These are phyloP conservation scores for Oedothorax gibbosus DNA, from an alignment of 1,140 invertebrate species.

Conservation along the genomic window DNA sequence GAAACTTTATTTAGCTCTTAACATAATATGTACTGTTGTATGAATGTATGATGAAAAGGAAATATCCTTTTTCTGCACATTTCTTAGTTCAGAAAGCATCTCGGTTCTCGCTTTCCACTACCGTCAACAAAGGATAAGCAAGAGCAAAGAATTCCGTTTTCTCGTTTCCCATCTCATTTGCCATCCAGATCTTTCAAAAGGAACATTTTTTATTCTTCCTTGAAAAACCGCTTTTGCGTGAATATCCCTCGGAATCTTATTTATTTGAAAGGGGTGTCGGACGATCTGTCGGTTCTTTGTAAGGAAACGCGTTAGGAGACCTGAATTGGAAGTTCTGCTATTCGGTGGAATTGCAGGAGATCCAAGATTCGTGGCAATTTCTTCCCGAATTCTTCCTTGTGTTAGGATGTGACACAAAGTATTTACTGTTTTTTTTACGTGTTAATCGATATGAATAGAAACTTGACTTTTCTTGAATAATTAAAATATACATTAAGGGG, in stretches of 20 bases:
- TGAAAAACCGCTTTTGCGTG: constrained; percentile 24
- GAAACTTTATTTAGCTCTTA: too few relatives aligned
- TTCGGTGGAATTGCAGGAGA: too few relatives aligned
- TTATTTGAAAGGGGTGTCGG: constrained; percentile 17
- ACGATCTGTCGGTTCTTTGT: not conserved
- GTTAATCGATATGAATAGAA: too few relatives aligned
- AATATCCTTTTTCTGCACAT: not conserved
- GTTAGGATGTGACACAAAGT: too few relatives aligned
- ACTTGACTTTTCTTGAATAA: too few relatives aligned
- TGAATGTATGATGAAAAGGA: too few relatives aligned
- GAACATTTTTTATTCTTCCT: constrained; percentile 3
- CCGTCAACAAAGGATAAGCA: not conserved
- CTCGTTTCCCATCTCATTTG: constrained; percentile 33
- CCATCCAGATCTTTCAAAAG: constrained; percentile 17
- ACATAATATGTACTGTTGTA: too few relatives aligned
- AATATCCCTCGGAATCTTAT: constrained; percentile 13
- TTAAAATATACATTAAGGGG: too few relatives aligned
- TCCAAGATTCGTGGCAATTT: too few relatives aligned
- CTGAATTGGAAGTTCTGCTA: not conserved
- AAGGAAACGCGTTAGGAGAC: constrained; percentile 1
- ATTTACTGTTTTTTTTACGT: too few relatives aligned
- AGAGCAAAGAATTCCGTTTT: constrained; percentile 7
- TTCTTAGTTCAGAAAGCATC: not conserved
- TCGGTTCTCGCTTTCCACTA: not conserved
- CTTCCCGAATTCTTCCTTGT: too few relatives aligned